Conservation (phyloP, 30 jellyfish, hydroid and myxozoan genomes). For the Haliclystus octoradiatus region DNA sequence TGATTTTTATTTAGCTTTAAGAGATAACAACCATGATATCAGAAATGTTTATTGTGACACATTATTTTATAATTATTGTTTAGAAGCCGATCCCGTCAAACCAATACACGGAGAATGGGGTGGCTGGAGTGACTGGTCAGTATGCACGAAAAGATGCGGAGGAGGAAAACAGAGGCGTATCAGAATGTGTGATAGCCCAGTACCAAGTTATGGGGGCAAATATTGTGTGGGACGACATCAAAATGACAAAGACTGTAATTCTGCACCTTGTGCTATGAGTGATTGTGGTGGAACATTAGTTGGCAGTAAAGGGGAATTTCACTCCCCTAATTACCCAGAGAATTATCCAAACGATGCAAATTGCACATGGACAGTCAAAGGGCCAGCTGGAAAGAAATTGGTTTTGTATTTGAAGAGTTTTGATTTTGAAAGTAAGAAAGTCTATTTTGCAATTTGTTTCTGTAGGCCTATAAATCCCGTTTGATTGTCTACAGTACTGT, state of each 20-base stretch:
- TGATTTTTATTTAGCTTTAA: not conserved
- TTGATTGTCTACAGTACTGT: too few relatives aligned
- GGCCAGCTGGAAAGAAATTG: slow-evolving; percentile 47
- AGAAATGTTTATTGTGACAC: too few relatives aligned
- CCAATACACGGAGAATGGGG: slow-evolving; percentile 83
- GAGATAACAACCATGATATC: too few relatives aligned
- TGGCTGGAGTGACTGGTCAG: slow-evolving; percentile 69
- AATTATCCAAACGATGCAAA: slow-evolving; percentile 74
- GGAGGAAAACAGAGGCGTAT: slow-evolving; percentile 75
- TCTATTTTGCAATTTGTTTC: not conserved
- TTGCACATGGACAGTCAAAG: slow-evolving; percentile 83
- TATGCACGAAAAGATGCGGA: slow-evolving; percentile 78
- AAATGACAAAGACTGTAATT: slow-evolving; percentile 53
- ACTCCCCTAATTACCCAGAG: slow-evolving; percentile 91
- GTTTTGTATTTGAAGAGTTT: slow-evolving; percentile 39
- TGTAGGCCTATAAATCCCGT: too few relatives aligned
- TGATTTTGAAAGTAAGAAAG: slow-evolving; percentile 67
- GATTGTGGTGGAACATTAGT: slow-evolving; percentile 69
- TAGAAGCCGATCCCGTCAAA: too few relatives aligned
- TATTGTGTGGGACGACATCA: slow-evolving; percentile 52
- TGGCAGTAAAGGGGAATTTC: slow-evolving; percentile 81
- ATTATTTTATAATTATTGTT: too few relatives aligned
- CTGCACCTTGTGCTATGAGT: slow-evolving; percentile 48
- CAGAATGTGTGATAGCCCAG: slow-evolving; percentile 80
- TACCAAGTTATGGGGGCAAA: slow-evolving; percentile 72